Evolutionary conservation across 2,888 invertebrate species (phyloP), one percentile per base, ranked within the genome.

Genomic region (Dicycla oo): DNA sequence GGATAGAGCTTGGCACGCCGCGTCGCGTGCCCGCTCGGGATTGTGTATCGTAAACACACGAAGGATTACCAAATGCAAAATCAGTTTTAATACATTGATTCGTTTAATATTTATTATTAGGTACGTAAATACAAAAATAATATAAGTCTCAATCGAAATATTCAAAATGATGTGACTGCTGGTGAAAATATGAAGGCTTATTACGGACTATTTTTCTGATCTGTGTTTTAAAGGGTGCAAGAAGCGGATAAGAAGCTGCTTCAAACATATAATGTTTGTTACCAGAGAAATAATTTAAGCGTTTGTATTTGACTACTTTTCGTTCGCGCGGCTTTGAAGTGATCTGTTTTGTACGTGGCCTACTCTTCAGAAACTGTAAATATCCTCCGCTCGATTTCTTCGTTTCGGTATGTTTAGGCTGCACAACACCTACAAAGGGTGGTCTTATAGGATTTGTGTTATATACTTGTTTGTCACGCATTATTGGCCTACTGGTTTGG

Each of bases 131-230:
- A 65, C 30, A 70, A 30, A 63, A 68, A 56, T 49, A 40, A 30
- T 34, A 10, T 6, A 47, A 56, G 30, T 62, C 75, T 85, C 84
- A 87, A 73, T 89, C 85, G 75, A 93, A 88, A 78, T 88, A 91
- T 84, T 93, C 89, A 82, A 91, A 91, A 78, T 90, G 87, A 75
- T 91, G 90, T 65, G 89, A 77, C 80, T 91, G 89, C 60, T 90
- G 91, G 76, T 92, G 91, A 78, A 93, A 93, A 77, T 91, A 93
- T 15, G 93, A 92, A 13, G 90, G 89, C 15, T 62, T 76, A 45
- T 45, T 77, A 30, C 0, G 20, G 30, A 74, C 47, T 58, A 63
- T 72, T 74, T 84, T 82, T n/a, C 57, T 80, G 56, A 78, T 34
- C 47, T 80, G 77, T 47, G 69, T 78, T 30, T 71, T 65, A 62